Conservation (phyloP, 2,113 vertebrate genomes). For the Empidonax traillii region DNA sequence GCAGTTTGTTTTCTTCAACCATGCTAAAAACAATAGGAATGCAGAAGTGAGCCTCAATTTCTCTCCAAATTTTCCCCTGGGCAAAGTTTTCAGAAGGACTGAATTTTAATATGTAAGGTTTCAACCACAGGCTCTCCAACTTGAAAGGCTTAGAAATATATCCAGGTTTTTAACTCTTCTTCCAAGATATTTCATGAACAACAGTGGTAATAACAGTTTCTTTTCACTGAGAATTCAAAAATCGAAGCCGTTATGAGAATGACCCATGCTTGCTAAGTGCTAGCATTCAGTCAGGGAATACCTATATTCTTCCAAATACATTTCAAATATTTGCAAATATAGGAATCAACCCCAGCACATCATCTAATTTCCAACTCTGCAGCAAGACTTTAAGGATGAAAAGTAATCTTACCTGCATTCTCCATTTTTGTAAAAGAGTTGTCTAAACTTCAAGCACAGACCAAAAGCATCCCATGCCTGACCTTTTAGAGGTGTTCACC, state of each 20-base stretch:
- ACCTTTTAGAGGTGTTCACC: not conserved
- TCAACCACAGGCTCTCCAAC: not conserved
- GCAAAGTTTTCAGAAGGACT: not conserved
- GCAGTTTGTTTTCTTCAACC: not conserved
- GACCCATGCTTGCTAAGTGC: not conserved
- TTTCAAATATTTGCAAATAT: not conserved
- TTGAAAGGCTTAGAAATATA: not conserved
- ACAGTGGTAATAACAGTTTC: not conserved
- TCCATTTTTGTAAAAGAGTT: not conserved
- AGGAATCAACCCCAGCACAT: not conserved
- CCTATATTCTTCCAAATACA: accelerated
- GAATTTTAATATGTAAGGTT: accelerated
- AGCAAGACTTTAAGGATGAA: not conserved
- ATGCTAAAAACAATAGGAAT: not conserved
- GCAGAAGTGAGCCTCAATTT: not conserved
- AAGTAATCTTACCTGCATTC: not conserved
- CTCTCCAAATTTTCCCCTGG: not conserved
- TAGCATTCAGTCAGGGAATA: not conserved
- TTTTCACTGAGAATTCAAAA: not conserved
- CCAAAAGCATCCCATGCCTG: not conserved
- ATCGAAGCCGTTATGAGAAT: not conserved
- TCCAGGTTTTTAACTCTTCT: not conserved
- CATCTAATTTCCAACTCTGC: not conserved
- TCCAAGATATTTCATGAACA: not conserved
- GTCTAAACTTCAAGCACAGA: not conserved